Evolutionary conservation across 2,113 vertebrate genomes (phyloP).

Genomic region (Lynx canadensis): DNA sequence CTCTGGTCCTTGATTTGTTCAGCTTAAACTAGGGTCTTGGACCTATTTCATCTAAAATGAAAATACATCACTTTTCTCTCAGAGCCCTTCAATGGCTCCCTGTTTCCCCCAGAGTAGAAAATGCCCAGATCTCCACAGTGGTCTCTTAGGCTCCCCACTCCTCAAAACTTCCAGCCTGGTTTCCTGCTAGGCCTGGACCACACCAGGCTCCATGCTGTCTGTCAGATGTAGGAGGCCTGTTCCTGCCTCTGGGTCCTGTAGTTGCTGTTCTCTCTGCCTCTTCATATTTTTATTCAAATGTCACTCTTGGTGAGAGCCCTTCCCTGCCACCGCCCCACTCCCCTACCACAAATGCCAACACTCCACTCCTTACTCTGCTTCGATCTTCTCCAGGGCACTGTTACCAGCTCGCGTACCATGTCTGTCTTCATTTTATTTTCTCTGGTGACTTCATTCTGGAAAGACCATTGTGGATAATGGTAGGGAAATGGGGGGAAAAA

Average conservation of each 20-base stretch:
- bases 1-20: neutral
- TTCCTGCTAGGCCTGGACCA: neutral
- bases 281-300: neutral
- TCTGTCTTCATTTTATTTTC: neutral
- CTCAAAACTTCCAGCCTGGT: too few species aligned
- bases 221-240: too few species aligned
- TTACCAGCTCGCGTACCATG: fast-evolving
- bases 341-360: neutral
- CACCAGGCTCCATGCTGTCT: neutral
- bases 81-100: neutral
- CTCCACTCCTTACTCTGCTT: neutral
- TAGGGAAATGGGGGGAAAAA: neutral
- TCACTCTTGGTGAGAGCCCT: neutral
- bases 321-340: fast-evolving
- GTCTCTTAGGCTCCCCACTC: neutral
- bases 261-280: neutral
- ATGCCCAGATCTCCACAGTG: neutral
- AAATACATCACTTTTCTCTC: neutral
- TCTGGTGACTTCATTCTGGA: neutral
- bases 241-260: neutral
- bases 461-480: neutral
- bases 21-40: neutral
- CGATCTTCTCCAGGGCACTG: neutral
- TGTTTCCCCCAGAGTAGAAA: neutral
- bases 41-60: neutral